Conservation (phyloP, 2,888 invertebrate genomes). For the Torymus tubicola region DNA sequence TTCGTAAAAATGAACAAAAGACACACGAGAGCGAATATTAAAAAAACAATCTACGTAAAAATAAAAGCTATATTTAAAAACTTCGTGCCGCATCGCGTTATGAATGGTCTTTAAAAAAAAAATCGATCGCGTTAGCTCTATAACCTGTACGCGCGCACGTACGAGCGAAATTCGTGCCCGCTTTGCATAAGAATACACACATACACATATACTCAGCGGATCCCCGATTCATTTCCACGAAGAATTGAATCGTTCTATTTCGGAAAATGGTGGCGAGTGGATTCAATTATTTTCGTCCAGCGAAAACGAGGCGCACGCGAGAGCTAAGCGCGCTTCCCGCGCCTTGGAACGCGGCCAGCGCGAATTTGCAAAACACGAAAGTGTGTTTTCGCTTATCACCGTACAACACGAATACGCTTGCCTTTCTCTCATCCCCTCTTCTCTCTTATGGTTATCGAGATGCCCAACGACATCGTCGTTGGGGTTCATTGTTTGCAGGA, state of each 20-base stretch:
- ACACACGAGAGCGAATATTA: too few species aligned
- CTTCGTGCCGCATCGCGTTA: too few species aligned
- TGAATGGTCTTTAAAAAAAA: too few species aligned
- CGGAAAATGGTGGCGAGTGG: conserved; percentile 14
- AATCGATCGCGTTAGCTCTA: too few species aligned
- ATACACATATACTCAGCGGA: too few species aligned
- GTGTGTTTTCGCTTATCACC: conserved; percentile 47
- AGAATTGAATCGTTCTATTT: conserved; percentile 49
- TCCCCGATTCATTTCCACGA: conserved; percentile 26
- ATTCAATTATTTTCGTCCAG: conserved; percentile 54
- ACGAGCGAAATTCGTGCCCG: too few species aligned
- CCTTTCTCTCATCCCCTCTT: not conserved
- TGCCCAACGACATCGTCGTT: not conserved
- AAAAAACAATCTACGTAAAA: too few species aligned
- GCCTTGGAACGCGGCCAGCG: conserved; percentile 47
- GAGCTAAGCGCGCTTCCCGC: conserved; percentile 2
- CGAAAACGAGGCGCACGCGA: not conserved
- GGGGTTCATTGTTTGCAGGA: not conserved
- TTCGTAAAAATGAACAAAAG: too few species aligned
- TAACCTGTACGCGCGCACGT: too few species aligned
- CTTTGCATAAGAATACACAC: too few species aligned
- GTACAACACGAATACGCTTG: too few species aligned
- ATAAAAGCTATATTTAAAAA: too few species aligned
- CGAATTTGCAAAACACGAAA: conserved; percentile 43
- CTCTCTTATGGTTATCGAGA: conserved; percentile 12